Evolutionary conservation across 2,797 vertebrate species (phyloP), one percentile per base, ranked within the genome.

Genomic region (Buphagus erythrorhynchus): DNA sequence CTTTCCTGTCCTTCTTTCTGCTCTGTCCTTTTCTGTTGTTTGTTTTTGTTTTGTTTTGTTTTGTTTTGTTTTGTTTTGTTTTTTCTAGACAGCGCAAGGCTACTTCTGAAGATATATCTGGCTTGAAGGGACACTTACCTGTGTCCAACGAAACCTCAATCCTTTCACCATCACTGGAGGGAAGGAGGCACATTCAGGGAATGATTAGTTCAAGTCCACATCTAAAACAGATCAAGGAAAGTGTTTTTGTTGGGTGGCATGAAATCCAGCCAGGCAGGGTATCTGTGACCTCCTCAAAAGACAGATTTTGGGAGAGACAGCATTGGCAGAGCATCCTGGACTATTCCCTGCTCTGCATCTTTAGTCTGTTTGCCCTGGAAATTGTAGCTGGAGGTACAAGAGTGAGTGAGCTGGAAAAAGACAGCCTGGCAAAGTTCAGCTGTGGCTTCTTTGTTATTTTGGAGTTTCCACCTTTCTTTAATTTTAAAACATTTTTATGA

Each of bases 121-220:
- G 9, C 6, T 61, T 83, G 13, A 84, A 45, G 22, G 54, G 10
- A n/a, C 21, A 29, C 29, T 68, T n/a, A 38, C 10, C 16, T 36
- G 4, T 5, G 19, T 29, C 7, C 20, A 66, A 5, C 0, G 0
- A 61, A 71, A 21, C 26, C 36, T 81, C 5, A 1, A 62, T 24
- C 8, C 38, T 54, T 54, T 35, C 26, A 17, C 25, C 24, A 5
- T 36, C 35, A 8, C 51, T 55, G 63, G 13, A 82, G 18, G 20
- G 51, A 91, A 69, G 51, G 8, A 59, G n/a, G 20, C 11, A 54
- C 42, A 19, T 5, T 20, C 10, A 14, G 38, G 40, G 9, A 17
- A n/a, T 4, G 6, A 46, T 66, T 75, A 24, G 17, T 48, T 61
- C 78, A 48, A 66, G 25, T n/a, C 28, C 36, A 20, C 31, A 13